A percentile compares a stretch with the other conserved stretches of the same genome.
Conservation (phyloP, 2,888 invertebrate species). For the Pammene aurita region DNA sequence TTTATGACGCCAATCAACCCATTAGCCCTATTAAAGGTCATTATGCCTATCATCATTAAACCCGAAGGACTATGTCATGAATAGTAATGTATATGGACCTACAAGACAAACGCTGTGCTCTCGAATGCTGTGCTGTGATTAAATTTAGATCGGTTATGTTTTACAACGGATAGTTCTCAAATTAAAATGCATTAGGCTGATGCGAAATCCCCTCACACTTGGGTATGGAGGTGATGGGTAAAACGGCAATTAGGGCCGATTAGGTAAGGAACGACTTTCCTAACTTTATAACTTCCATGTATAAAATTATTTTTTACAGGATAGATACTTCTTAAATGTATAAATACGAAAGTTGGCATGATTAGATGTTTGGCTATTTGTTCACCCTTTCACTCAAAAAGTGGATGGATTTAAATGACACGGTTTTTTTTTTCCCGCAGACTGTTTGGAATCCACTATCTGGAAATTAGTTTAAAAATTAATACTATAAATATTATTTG, state of each 20-base stretch:
- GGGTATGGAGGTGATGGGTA: background rate
- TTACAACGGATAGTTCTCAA: constrained; percentile 14
- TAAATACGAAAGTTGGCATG: no score
- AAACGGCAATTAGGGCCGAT: background rate
- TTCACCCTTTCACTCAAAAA: no score
- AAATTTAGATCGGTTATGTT: constrained; percentile 29
- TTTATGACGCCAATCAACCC: constrained; percentile 72
- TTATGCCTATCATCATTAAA: constrained; percentile 65
- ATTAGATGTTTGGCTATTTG: no score
- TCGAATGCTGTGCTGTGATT: constrained; percentile 9
- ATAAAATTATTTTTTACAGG: no score
- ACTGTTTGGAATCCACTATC: no score
- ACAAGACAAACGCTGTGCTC: constrained; percentile 24
- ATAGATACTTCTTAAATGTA: no score
- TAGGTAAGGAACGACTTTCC: background rate
- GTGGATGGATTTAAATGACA: no score
- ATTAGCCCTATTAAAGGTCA: constrained; percentile 71
- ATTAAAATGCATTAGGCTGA: constrained; percentile 19
- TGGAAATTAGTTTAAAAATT: no score
- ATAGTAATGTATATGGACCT: constrained; percentile 54
- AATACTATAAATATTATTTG: no score
- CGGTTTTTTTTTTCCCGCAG: no score
- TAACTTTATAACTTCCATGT: background rate
- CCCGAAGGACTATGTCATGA: constrained; percentile 56
- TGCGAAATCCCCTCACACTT: background rate